Percentiles rank a stretch among this genome's conserved stretches.
Conservation (phyloP, 2,113 vertebrate genomes). For the Hiodon alosoides region DNA sequence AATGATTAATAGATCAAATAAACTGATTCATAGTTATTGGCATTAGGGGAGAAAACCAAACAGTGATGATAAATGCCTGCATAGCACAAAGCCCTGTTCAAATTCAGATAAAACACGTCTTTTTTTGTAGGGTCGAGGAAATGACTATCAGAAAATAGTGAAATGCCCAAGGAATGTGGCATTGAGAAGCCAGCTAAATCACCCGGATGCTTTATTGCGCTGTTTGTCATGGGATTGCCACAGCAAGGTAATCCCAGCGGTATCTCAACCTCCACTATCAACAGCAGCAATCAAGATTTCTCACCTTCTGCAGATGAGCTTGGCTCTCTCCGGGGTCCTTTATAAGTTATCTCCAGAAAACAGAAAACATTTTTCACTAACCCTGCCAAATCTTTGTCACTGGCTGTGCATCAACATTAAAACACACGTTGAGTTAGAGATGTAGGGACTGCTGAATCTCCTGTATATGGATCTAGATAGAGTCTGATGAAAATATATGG, state of each 20-base stretch:
- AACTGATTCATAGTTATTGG: no score
- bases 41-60: no score
- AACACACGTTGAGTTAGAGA: background rate
- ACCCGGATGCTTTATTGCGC: background rate
- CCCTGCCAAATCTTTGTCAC: background rate
- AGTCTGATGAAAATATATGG: background rate
- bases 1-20: no score
- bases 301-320: no score
- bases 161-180: no score
- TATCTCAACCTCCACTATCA: background rate
- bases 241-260: background rate
- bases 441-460: no score
- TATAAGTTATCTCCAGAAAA: background rate
- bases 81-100: no score
- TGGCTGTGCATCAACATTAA: background rate
- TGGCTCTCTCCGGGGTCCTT: background rate
- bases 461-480: no score
- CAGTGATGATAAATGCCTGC: no score
- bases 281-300: background rate
- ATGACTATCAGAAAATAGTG: background rate
- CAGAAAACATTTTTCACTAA: background rate
- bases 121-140: background rate
- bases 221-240: no score
- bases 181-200: background rate
- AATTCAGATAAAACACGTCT: background rate